Evolutionary conservation across 2,888 invertebrate genomes (phyloP).

Genomic region (Drosophila cognata): DNA sequence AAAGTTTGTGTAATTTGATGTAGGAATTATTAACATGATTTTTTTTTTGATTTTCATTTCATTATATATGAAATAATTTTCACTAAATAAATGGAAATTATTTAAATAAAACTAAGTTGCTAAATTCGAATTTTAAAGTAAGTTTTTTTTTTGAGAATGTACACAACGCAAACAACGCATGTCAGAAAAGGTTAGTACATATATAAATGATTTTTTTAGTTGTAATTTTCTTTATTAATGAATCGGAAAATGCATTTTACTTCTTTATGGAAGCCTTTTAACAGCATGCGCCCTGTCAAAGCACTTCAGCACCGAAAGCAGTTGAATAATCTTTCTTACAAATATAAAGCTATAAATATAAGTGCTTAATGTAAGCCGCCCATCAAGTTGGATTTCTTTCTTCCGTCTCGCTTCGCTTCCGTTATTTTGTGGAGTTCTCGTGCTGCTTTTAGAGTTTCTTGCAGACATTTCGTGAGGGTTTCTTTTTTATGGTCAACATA

Average conservation of each 20-base stretch:
- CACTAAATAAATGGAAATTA: not conserved
- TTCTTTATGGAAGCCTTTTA: constrained; percentile 28
- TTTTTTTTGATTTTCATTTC: too few species aligned
- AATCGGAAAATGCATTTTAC: constrained; percentile 23
- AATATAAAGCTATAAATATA: not conserved
- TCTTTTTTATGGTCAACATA: constrained; percentile 53
- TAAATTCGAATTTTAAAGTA: not conserved
- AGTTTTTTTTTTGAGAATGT: not conserved
- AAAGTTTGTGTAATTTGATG: not conserved
- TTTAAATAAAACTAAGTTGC: not conserved
- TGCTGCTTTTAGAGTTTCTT: constrained; percentile 1
- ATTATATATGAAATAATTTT: not conserved
- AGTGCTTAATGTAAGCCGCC: constrained; percentile 36
- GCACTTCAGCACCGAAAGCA: constrained; percentile 14
- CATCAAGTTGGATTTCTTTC: constrained; percentile 27
- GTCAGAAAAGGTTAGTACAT: not conserved
- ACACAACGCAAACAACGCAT: not conserved
- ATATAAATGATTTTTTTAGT: not conserved
- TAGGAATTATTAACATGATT: not conserved
- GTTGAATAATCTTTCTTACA: not conserved
- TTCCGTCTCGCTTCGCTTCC: not conserved
- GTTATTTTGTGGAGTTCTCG: constrained; percentile 8
- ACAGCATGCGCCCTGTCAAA: constrained; percentile 23
- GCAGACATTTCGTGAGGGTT: constrained; percentile 30
- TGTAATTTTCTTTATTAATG: constrained; percentile 3